phyloP scores from a whole-genome alignment of 2,888 invertebrate genomes.

The Agonopterix arenella region DNA sequence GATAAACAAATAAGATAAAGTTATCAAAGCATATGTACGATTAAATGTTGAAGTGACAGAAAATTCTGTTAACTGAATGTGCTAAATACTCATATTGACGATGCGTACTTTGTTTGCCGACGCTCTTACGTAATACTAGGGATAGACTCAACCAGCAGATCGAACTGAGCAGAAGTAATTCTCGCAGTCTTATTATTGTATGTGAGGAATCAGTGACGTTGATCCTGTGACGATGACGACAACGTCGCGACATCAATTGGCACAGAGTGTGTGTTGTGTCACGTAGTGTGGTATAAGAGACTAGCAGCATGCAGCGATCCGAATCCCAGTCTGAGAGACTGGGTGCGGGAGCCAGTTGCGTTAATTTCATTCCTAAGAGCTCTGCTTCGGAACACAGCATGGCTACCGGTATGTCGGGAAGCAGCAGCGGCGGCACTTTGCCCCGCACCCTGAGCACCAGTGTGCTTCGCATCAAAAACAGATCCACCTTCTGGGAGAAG shows the following conservation, averaged over 20 bases:
- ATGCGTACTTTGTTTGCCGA: not conserved
- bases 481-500: conserved; percentile 91
- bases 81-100: not conserved
- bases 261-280: conserved; percentile 16
- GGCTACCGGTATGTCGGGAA: conserved; percentile 69
- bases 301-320: conserved; percentile 64
- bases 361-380: conserved; percentile 58
- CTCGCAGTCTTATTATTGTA: conserved; percentile 14
- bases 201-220: conserved; percentile 17
- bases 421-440: conserved; percentile 69
- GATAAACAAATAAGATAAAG: conserved; percentile 41
- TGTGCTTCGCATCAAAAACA: conserved; percentile 85
- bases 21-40: conserved; percentile 36
- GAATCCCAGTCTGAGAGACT: conserved; percentile 77
- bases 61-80: conserved; percentile 14
- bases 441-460: conserved; percentile 87
- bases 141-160: conserved; percentile 13
- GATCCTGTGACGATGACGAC: conserved; percentile 24
- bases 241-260: conserved; percentile 16
- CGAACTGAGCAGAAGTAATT: conserved; percentile 5
- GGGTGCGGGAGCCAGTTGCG: conserved; percentile 45
- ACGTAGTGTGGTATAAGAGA: conserved; percentile 30
- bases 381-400: conserved; percentile 71
- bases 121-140: conserved; percentile 28
- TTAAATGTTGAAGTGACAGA: conserved; percentile 24